Percentiles rank a stretch among this genome's conserved stretches.
Conservation (phyloP, 2,797 vertebrate genomes). For the Sarcophilus harrisii region DNA sequence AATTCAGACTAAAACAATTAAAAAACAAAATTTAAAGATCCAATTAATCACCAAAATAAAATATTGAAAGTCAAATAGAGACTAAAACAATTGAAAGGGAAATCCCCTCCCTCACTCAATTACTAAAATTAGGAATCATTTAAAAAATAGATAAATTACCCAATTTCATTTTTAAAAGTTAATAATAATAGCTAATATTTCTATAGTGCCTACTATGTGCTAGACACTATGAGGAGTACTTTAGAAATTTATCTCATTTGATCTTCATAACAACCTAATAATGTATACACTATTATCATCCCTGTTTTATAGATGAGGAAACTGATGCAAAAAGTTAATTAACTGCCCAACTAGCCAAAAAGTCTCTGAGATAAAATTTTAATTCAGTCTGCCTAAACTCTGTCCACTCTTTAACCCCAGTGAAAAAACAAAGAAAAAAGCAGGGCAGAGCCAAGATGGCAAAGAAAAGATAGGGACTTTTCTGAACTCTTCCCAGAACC, state of each 20-base stretch:
- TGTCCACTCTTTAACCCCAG: neutral
- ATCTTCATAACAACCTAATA: neutral
- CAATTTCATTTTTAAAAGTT: neutral
- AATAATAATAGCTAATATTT: neutral
- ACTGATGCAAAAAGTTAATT: neutral
- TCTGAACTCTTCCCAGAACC: too few species aligned
- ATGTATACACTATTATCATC: neutral
- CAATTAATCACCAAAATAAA: neutral
- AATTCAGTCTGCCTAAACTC: neutral
- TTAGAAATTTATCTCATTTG: conserved; percentile 8
- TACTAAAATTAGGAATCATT: neutral
- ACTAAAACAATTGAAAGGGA: neutral
- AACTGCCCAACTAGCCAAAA: neutral
- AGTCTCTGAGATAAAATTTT: neutral
- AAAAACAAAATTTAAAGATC: neutral
- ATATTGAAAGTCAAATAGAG: neutral
- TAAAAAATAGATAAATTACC: neutral
- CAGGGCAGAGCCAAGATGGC: too few species aligned
- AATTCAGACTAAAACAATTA: neutral
- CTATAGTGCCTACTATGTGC: neutral
- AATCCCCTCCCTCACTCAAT: neutral
- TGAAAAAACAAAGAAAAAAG: neutral
- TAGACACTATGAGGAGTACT: neutral
- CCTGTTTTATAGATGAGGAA: neutral
- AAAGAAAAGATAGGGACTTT: too few species aligned